phyloP scores from a whole-genome alignment of 53 echinoderm and acorn worm genomes.

The Zoroaster sp. region DNA sequence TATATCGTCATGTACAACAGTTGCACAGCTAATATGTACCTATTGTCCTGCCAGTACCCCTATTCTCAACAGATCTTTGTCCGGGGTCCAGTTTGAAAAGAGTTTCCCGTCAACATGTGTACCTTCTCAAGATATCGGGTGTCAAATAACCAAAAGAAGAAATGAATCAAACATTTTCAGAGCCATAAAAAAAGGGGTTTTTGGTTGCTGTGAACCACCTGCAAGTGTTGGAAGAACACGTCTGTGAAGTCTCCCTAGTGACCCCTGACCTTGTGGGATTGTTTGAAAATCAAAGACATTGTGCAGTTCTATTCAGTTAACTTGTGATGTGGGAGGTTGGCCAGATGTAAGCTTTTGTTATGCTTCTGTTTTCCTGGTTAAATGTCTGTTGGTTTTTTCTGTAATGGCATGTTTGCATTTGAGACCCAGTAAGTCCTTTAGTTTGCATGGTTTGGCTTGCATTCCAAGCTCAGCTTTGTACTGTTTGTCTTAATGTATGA shows the following conservation, averaged over 20 bases:
- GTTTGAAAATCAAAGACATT: not conserved
- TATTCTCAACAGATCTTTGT: not conserved
- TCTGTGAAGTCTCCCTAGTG: not conserved
- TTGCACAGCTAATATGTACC: not conserved
- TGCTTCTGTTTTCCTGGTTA: not conserved
- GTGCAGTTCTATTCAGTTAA: not conserved
- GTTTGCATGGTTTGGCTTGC: not conserved
- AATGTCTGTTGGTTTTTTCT: not conserved
- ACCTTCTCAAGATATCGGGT: not conserved
- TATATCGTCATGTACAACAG: not conserved
- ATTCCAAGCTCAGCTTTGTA: not conserved
- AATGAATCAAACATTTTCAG: not conserved
- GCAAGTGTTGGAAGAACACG: not conserved
- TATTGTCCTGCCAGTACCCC: not conserved
- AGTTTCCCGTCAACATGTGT: not conserved
- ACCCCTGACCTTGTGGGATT: not conserved
- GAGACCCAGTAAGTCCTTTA: not conserved
- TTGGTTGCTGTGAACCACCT: not conserved
- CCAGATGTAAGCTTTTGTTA: not conserved
- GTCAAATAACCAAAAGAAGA: not conserved
- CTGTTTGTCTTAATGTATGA: not conserved
- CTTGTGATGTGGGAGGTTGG: not conserved
- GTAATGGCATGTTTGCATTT: not conserved
- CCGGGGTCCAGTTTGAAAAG: not conserved
- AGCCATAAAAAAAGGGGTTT: not conserved